Percentiles rank a stretch among this genome's conserved stretches.
These are phyloP conservation scores for Anguilla rostrata DNA, from an alignment of 2,113 vertebrate species.

Conservation along the genomic window DNA sequence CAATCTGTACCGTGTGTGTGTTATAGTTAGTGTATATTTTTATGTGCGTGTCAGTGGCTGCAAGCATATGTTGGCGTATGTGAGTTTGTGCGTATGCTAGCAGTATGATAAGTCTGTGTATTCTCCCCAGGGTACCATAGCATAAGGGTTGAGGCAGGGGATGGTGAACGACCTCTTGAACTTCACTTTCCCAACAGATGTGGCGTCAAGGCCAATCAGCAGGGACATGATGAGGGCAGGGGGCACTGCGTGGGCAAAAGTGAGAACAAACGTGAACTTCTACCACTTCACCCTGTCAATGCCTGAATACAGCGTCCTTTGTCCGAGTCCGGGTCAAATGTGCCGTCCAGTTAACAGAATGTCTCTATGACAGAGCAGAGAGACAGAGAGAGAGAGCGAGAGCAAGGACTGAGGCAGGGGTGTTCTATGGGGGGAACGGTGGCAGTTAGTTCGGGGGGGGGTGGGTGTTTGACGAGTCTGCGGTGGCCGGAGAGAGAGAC, in stretches of 20 bases:
- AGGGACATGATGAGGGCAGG: neutral
- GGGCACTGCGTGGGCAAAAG: neutral
- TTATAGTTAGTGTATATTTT: neutral
- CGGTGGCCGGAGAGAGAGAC: no score
- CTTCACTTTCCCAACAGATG: neutral
- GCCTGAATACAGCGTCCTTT: neutral
- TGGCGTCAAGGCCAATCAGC: neutral
- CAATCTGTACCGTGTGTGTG: no score
- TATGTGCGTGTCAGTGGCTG: neutral
- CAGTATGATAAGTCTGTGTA: no score
- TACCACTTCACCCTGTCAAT: neutral
- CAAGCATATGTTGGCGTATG: neutral
- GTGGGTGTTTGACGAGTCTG: no score
- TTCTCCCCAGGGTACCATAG: no score
- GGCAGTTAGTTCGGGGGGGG: no score
- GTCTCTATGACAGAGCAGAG: no score
- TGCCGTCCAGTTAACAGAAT: neutral
- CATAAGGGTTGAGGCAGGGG: no score
- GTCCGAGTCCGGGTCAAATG: neutral
- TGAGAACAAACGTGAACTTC: neutral
- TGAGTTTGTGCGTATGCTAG: neutral
- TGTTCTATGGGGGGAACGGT: no score
- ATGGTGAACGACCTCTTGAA: no score
- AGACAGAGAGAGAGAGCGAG: neutral
- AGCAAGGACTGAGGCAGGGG: neutral